Conservation (phyloP, 2,797 vertebrate genomes). For the Eleutherodactylus coqui region DNA sequence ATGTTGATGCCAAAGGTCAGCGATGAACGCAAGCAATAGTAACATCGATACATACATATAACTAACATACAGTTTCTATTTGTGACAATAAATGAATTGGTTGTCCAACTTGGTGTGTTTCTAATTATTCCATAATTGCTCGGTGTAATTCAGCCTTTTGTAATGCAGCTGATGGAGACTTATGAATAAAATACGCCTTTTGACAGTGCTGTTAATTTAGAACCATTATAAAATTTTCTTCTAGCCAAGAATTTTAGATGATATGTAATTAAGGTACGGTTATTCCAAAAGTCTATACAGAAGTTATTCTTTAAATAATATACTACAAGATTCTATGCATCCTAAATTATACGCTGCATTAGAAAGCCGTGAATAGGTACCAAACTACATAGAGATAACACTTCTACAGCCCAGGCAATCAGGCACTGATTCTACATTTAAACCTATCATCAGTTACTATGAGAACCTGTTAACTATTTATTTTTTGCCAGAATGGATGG, state of each 20-base stretch:
- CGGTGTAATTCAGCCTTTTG: conserved; percentile 44
- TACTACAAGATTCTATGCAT: conserved; percentile 9
- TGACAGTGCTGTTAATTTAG: conserved; percentile 53
- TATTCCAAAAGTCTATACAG: conserved; percentile 28
- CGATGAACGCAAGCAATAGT: neutral
- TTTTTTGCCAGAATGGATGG: conserved; percentile 16
- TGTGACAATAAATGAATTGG: conserved; percentile 14
- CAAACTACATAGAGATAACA: conserved; percentile 19
- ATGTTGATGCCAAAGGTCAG: neutral
- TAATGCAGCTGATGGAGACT: conserved; percentile 57
- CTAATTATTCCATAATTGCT: conserved; percentile 56
- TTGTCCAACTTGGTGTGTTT: conserved; percentile 27
- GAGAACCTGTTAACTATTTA: neutral
- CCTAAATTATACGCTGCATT: conserved; percentile 51
- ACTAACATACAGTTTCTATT: neutral
- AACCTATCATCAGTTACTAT: conserved; percentile 30
- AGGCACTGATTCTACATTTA: conserved; percentile 19
- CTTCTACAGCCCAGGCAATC: conserved; percentile 11
- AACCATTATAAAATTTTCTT: conserved; percentile 56
- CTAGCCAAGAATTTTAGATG: conserved; percentile 52
- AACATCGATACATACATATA: neutral
- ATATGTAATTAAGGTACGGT: conserved; percentile 48
- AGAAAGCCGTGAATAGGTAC: conserved; percentile 25
- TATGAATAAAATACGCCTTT: conserved; percentile 59
- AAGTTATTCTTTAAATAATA: conserved; percentile 53